A percentile compares a stretch with the other conserved stretches of the same genome.
phyloP scores from a whole-genome alignment of 2,888 invertebrate species.

The Yponomeuta malinellus region DNA sequence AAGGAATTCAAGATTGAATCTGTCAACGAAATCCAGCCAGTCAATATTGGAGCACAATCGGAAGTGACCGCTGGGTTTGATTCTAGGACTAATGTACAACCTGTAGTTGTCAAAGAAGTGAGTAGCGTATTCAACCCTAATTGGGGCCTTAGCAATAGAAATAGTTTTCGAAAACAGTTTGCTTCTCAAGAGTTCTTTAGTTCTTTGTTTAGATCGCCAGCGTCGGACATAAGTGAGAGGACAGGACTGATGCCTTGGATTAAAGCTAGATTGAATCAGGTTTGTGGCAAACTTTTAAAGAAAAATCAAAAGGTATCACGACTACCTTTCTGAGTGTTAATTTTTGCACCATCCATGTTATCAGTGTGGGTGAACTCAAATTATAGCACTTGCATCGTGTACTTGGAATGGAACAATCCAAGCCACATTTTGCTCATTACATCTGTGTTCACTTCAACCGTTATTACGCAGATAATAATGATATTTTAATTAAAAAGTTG shows the following conservation, averaged over 20 bases:
- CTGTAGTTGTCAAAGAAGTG: conserved; percentile 55
- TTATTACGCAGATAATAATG: conserved; percentile 2
- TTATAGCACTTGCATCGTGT: neutral
- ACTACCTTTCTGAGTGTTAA: conserved; percentile 27
- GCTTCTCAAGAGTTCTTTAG: conserved; percentile 36
- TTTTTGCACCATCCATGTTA: neutral
- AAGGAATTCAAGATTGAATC: conserved; percentile 41
- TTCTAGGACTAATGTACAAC: conserved; percentile 25
- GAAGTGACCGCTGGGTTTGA: conserved; percentile 33
- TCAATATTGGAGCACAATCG: conserved; percentile 27
- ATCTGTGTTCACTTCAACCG: neutral
- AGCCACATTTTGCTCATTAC: neutral
- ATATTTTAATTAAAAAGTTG: neutral
- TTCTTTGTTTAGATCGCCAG: conserved; percentile 36
- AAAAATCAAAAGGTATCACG: conserved; percentile 28
- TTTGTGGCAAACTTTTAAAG: conserved; percentile 33
- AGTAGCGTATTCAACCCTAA: conserved; percentile 36
- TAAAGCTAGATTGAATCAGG: conserved; percentile 36
- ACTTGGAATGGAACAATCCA: neutral
- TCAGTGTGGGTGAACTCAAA: neutral
- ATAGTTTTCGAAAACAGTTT: conserved; percentile 3
- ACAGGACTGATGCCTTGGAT: conserved; percentile 28
- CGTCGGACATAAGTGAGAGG: conserved; percentile 27
- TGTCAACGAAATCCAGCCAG: conserved; percentile 45
- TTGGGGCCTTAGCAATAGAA: conserved; percentile 11